Percentiles rank a stretch among this genome's conserved stretches.
These are phyloP conservation scores for Empidonax traillii DNA, from an alignment of 2,113 vertebrate genomes.

Conservation along the genomic window DNA sequence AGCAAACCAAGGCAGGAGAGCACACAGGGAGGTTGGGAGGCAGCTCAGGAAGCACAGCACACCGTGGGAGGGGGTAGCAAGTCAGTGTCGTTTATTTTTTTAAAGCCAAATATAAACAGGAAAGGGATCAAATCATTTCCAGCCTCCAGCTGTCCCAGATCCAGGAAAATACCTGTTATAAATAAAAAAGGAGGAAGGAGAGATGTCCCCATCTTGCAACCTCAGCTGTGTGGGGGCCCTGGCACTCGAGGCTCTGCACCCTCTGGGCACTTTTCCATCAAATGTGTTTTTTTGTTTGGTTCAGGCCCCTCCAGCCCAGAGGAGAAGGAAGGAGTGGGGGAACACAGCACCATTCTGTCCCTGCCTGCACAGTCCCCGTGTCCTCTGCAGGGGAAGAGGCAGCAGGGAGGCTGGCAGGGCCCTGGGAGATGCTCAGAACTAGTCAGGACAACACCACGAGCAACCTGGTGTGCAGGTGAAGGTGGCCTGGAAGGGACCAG, in stretches of 20 bases:
- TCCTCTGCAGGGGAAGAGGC: accelerated
- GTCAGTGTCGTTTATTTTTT: not conserved
- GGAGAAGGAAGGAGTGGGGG: no score
- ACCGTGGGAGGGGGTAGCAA: not conserved
- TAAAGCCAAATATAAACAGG: not conserved
- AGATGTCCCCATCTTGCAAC: not conserved
- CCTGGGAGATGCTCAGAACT: not conserved
- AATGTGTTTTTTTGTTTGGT: not conserved
- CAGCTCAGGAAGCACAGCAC: not conserved
- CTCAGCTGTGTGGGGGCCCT: not conserved
- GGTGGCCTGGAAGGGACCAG: not conserved
- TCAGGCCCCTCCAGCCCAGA: accelerated
- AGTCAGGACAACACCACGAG: not conserved
- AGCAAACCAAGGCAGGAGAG: accelerated
- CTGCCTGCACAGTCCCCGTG: accelerated
- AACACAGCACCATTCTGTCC: accelerated
- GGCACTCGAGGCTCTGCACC: not conserved
- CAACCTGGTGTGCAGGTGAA: accelerated
- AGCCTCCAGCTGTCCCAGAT: not conserved
- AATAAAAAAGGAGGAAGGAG: not conserved
- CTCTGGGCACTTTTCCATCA: not conserved
- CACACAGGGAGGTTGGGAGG: accelerated
- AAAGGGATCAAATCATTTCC: not conserved
- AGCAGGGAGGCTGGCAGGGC: not conserved
- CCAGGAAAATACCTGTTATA: not conserved